These are phyloP conservation scores for Ochotona curzoniae DNA, from an alignment of 2,113 vertebrate genomes.

Conservation along the genomic window DNA sequence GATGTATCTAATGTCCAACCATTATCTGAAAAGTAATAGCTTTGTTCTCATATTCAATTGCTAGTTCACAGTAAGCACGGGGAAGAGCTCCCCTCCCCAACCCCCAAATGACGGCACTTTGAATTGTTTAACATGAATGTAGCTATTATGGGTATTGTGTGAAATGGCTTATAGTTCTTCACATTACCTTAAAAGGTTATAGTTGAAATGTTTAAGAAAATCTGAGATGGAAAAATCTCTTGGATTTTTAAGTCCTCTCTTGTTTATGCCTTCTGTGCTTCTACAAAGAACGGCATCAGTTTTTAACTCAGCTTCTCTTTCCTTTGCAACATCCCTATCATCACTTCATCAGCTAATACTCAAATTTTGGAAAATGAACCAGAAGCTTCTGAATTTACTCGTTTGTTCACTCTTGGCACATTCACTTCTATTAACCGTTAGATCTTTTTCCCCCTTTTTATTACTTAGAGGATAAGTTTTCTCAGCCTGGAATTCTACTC, in stretches of 20 bases:
- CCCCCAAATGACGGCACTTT: neutral
- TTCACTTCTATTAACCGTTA: neutral
- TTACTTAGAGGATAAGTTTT: neutral
- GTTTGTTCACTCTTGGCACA: neutral
- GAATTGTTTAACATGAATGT: neutral
- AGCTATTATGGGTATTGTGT: neutral
- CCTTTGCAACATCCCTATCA: neutral
- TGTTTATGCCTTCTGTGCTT: neutral
- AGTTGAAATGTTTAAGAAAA: slow-evolving; percentile 1
- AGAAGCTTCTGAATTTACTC: slow-evolving; percentile 23
- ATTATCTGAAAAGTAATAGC: neutral
- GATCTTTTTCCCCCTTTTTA: neutral
- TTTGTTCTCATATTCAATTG: neutral
- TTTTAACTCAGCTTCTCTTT: neutral
- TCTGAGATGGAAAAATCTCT: neutral
- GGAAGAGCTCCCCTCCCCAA: neutral
- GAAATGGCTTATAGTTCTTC: neutral
- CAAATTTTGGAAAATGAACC: neutral
- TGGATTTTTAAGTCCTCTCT: neutral
- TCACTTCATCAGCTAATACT: neutral
- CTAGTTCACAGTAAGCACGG: neutral
- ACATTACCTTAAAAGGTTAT: neutral
- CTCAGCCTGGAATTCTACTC: neutral
- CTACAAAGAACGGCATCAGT: neutral
- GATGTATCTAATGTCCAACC: neutral